Base-by-base conservation (phyloP, 2,888 invertebrate species). In the Eledone cirrhosa region DNA sequence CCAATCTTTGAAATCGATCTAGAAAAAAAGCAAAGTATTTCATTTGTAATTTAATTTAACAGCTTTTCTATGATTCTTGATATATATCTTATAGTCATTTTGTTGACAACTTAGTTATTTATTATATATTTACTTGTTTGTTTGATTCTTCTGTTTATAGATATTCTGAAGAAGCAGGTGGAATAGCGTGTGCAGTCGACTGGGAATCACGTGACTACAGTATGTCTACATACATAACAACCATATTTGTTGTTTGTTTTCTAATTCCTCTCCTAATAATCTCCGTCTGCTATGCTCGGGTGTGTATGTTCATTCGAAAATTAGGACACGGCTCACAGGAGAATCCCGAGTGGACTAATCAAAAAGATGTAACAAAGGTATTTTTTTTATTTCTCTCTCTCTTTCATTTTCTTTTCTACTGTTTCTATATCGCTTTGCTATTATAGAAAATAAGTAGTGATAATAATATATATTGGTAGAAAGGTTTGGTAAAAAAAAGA, bases 281-380 rank as follows among this genome's bases (percentile, higher is more conserved):
- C 47, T 59, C 72, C 7, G 75, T 78, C 29, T 80, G 82, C n/a
- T 83, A 83, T 53, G 67, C 72, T n/a, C 82, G 82, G 29, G 82
- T 82, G 0, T 82, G 82, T 79, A 59, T 65, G 48, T 81, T 82
- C 48, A 81, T 83, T 13, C 47, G 53, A 4, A 75, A 78, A 13
- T 79, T 83, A 3, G 83, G 83, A 2, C 80, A 80, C 29, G 82
- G 82, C 19, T 72, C 77, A 22, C 82, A 83, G 47, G 83, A 83
- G 78, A 83, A 82, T 65, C 80, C 81, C 33, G 83, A 83, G 79
- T 83, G 83, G 83, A 83, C 83, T 13, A 82, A 83, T 65, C 81
- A 83, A 41, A 82, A 82, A 78, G 82, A 83, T 77, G 80, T 82
- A 33, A 82, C 83, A 77, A 82, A 82, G 82, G 83, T 82, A 78